phyloP scores from a whole-genome alignment of 2,797 vertebrate species.

The Pristis pectinata region DNA sequence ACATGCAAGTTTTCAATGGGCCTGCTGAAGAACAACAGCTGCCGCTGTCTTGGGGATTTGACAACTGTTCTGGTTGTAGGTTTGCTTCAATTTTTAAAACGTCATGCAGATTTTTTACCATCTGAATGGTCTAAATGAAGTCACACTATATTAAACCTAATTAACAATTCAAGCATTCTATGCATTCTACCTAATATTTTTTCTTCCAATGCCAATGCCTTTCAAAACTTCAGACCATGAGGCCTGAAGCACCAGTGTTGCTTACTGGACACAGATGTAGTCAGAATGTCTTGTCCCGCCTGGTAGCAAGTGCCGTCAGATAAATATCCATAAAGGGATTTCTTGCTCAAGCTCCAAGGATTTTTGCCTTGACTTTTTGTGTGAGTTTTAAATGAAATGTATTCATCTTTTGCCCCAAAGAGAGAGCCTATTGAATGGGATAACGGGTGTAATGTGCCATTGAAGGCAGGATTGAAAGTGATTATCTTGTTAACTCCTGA shows the following conservation, averaged over 20 bases:
- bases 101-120: slow-evolving; percentile 15
- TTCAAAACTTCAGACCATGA: slow-evolving; percentile 50
- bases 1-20: not conserved
- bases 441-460: slow-evolving; percentile 85
- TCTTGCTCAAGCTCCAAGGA: slow-evolving; percentile 67
- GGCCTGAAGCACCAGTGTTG: slow-evolving; percentile 66
- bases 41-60: slow-evolving; percentile 11
- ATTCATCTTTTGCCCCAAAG: slow-evolving; percentile 82
- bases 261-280: slow-evolving; percentile 77
- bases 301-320: slow-evolving; percentile 68
- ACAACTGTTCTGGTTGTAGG: not conserved
- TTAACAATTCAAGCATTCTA: slow-evolving; percentile 25
- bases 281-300: slow-evolving; percentile 68
- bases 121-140: not conserved
- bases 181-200: slow-evolving; percentile 23
- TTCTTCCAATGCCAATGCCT: slow-evolving; percentile 49
- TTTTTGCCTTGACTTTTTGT: slow-evolving; percentile 69
- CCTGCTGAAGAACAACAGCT: not conserved
- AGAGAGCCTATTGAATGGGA: slow-evolving; percentile 80
- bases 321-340: slow-evolving; percentile 75
- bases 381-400: slow-evolving; percentile 81
- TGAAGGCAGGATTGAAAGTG: slow-evolving; percentile 95
- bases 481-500: slow-evolving; percentile 99
- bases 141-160: slow-evolving; percentile 27
- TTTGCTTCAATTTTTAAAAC: slow-evolving; percentile 7